A percentile compares a stretch with the other conserved stretches of the same genome.
Evolutionary conservation across 1,140 invertebrate genomes (phyloP).

Genomic region (Diachasmimorpha longicaudata): DNA sequence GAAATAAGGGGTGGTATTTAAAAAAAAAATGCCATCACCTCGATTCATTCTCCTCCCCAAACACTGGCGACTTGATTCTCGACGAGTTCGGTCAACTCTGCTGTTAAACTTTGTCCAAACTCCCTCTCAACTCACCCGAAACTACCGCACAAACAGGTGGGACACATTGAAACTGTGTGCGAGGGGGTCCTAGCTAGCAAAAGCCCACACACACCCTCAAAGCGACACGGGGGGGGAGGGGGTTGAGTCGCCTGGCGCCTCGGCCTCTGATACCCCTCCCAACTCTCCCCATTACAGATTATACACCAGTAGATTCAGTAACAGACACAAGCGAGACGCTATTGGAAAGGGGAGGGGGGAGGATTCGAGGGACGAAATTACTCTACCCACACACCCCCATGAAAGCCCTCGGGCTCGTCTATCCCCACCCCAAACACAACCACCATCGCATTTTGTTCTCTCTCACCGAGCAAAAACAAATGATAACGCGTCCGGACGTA

Average conservation of each 20-base stretch:
- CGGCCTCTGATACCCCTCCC: slow-evolving; percentile 4
- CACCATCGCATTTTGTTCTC: slow-evolving; percentile 15
- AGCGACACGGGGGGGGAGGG: background rate
- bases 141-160: slow-evolving; percentile 49
- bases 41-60: background rate
- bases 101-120: slow-evolving; percentile 1
- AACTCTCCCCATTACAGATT: background rate
- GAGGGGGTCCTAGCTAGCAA: background rate
- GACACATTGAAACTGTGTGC: slow-evolving; percentile 11
- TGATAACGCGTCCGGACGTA: slow-evolving; percentile 11
- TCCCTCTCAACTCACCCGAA: slow-evolving; percentile 12
- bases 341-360: background rate
- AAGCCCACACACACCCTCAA: background rate
- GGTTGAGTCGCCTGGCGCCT: slow-evolving; percentile 7
- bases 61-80: slow-evolving; percentile 1
- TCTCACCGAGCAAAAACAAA: background rate
- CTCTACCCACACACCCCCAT: background rate
- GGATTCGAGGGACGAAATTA: background rate
- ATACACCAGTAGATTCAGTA: slow-evolving; percentile 16
- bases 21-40: background rate
- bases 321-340: slow-evolving; percentile 23
- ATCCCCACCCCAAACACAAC: background rate
- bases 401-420: background rate
- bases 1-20: no score
- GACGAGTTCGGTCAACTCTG: slow-evolving; percentile 12